Base-by-base conservation (phyloP, 2,113 vertebrate species). In the Heloderma charlesbogerti region DNA sequence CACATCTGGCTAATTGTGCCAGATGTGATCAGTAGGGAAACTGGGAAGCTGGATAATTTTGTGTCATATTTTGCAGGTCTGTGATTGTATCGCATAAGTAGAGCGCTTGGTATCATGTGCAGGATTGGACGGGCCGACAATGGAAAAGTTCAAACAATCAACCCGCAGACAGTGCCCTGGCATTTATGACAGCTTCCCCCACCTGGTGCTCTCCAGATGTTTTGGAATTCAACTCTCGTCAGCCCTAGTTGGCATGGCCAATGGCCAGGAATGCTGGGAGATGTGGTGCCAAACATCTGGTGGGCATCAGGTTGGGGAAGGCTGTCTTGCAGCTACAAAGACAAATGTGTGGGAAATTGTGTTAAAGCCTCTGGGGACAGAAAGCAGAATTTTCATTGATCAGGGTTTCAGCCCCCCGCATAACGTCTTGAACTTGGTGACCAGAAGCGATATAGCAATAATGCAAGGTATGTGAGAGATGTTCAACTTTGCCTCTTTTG, bases 1-100 rank as follows among this genome's bases (percentile, higher is more conserved):
- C 48, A 40, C 89, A 90, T 86, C 89, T 90, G 89, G 84, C 48
- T 86, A 71, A 57, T 25, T 37, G 66, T 48, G 16, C 27, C 75
- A 57, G 75, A 86, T 71, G 63, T 71, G 72, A 78, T 43, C 13
- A 25, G 40, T 18, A 63, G 51, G 37, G 40, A 78, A 77, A 43
- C n/a, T 13, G 2, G 25, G 10, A 77, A 69, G 34, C 27, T 9
- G n/a, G 34, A 71, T 31, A 57, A n/a, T 66, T 80, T 20, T 31
- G 43, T n/a, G 25, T 48, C 18, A 29, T n/a, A 31, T 67, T 66
- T 22, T 22, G 29, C 43, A 29, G 31, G 77, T 80, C 48, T 67
- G 25, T 80, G 60, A 80, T 88, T 15, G 31, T 31, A 80, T 15
- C 51, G 25, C 13, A 22, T 7, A 71, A 71, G 34, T 6, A 48